phyloP scores from a whole-genome alignment of 2,888 invertebrate genomes.

The Tipula helvola region DNA sequence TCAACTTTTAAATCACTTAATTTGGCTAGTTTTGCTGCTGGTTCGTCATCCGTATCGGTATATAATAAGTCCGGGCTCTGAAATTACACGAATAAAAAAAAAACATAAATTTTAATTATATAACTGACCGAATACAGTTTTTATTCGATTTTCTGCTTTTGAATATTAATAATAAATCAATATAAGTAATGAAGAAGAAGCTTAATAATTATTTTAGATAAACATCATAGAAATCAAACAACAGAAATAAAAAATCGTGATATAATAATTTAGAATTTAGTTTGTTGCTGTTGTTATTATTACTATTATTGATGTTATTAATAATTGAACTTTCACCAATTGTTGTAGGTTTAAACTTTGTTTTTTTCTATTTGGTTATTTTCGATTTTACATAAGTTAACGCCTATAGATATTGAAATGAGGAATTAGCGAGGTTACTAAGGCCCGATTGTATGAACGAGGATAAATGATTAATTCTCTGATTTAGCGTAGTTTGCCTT shows the following conservation, averaged over 20 bases:
- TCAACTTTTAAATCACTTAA: slow-evolving; percentile 32
- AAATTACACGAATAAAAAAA: slow-evolving; percentile 6
- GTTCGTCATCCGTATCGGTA: slow-evolving; percentile 64
- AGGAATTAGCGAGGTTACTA: background rate
- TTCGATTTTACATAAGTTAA: background rate
- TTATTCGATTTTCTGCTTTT: background rate
- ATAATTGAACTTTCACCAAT: slow-evolving; percentile 5
- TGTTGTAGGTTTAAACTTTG: background rate
- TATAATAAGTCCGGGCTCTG: slow-evolving; percentile 21
- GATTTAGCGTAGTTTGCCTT: too few relatives aligned
- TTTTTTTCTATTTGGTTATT: background rate
- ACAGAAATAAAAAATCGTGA: slow-evolving; percentile 7
- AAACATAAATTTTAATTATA: background rate
- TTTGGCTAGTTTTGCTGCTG: slow-evolving; percentile 61
- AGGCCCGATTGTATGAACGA: too few relatives aligned
- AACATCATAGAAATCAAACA: background rate
- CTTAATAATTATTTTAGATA: background rate
- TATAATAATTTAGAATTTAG: slow-evolving; percentile 8
- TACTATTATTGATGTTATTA: background rate
- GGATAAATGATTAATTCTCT: too few relatives aligned
- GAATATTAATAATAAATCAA: background rate
- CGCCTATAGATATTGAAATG: background rate
- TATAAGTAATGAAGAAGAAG: background rate
- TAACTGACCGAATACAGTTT: background rate
- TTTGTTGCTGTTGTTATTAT: background rate